Conservation (phyloP, 2,113 vertebrate genomes). For the Indicator maculatus region DNA sequence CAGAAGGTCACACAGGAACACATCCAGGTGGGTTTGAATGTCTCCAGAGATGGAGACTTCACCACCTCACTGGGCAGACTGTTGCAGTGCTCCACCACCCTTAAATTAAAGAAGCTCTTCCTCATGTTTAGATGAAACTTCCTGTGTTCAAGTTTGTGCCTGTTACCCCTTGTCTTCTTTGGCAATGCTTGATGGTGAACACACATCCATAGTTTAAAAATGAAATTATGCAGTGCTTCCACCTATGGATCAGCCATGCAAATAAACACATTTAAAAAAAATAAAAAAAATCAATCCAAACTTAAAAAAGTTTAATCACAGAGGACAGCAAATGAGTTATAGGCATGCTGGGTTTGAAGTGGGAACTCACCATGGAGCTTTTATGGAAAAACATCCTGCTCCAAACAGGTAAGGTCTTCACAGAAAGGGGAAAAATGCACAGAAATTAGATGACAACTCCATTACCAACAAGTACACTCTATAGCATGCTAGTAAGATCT, state of each 20-base stretch:
- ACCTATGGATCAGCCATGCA: slow-evolving; percentile 77
- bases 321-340: slow-evolving; percentile 75
- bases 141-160: too few relatives aligned
- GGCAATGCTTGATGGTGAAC: slow-evolving; percentile 45
- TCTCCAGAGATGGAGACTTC: too few relatives aligned
- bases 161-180: neutral
- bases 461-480: slow-evolving; percentile 82
- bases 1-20: too few relatives aligned
- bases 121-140: too few relatives aligned
- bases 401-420: slow-evolving; percentile 99
- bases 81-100: too few relatives aligned
- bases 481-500: slow-evolving; percentile 55
- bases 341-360: slow-evolving; percentile 88
- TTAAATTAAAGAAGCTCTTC: too few relatives aligned
- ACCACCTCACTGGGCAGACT: too few relatives aligned
- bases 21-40: too few relatives aligned
- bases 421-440: slow-evolving; percentile 85
- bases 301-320: slow-evolving; percentile 22
- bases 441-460: slow-evolving; percentile 92
- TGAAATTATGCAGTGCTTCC: slow-evolving; percentile 58
- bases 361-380: slow-evolving; percentile 99
- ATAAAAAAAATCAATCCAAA: neutral
- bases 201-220: slow-evolving; percentile 27
- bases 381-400: slow-evolving; percentile 99
- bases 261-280: slow-evolving; percentile 36